Percentiles rank a stretch among this genome's conserved stretches.
phyloP scores from a whole-genome alignment of 2,888 invertebrate species.

The Callosobruchus maculatus region DNA sequence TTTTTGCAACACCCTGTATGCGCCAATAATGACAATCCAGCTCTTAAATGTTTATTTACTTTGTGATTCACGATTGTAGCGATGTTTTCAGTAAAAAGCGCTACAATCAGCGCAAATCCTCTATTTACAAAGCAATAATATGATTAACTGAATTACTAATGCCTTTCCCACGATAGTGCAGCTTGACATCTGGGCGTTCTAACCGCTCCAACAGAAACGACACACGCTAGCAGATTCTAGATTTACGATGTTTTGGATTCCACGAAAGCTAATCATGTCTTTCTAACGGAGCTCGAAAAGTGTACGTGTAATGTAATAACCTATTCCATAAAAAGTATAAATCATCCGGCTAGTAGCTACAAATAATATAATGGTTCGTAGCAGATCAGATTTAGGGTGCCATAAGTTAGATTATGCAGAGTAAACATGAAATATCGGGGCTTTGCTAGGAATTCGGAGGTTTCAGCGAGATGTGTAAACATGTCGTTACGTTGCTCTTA shows the following conservation, averaged over 20 bases:
- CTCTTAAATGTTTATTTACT: neutral
- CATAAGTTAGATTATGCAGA: neutral
- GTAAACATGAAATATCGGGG: neutral
- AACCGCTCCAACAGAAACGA: neutral
- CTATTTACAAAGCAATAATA: neutral
- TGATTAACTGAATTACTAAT: neutral
- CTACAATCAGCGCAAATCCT: neutral
- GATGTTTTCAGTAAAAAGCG: neutral
- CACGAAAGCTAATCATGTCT: neutral
- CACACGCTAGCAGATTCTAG: neutral
- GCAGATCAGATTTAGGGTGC: neutral
- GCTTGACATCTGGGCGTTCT: neutral
- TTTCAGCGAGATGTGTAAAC: neutral
- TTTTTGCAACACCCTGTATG: neutral
- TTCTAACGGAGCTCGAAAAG: neutral
- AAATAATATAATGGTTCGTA: neutral
- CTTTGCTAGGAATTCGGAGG: neutral
- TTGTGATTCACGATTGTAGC: neutral
- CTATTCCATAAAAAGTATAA: neutral
- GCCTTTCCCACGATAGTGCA: neutral
- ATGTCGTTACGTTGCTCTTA: neutral
- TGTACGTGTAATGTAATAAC: neutral
- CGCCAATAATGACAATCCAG: neutral
- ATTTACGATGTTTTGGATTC: neutral
- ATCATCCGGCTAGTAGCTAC: neutral